Percentiles rank a stretch among this genome's conserved stretches.
These are phyloP conservation scores for Drosophila lutescens DNA, from an alignment of 2,888 invertebrate genomes.

Conservation along the genomic window DNA sequence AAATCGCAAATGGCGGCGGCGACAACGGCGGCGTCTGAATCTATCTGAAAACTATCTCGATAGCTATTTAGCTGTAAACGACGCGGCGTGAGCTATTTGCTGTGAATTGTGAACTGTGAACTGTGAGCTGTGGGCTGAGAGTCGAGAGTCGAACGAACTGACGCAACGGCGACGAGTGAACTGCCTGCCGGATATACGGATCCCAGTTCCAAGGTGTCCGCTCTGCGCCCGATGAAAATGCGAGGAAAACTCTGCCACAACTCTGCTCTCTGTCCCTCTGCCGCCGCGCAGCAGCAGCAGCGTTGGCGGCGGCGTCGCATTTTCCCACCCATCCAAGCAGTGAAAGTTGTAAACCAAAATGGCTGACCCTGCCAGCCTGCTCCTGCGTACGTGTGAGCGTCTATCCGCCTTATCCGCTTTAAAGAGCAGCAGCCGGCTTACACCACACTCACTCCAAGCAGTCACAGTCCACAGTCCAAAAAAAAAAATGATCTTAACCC, in stretches of 20 bases:
- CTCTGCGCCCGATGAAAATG: conserved; percentile 63
- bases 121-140: conserved; percentile 25
- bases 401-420: conserved; percentile 68
- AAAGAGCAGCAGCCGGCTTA: conserved; percentile 34
- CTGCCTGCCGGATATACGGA: conserved; percentile 58
- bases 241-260: conserved; percentile 70
- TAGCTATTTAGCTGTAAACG: conserved; percentile 26
- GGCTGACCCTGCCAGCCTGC: conserved; percentile 46
- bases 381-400: conserved; percentile 46
- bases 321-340: conserved; percentile 55
- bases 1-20: conserved; percentile 35
- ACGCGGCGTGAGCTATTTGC: conserved; percentile 3
- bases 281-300: conserved; percentile 18
- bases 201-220: conserved; percentile 55
- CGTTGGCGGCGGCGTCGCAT: conserved; percentile 43
- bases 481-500: neutral
- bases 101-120: conserved; percentile 6
- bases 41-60: conserved; percentile 28
- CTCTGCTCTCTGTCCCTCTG: conserved; percentile 28
- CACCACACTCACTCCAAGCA: conserved; percentile 22
- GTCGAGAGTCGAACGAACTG: conserved; percentile 69
- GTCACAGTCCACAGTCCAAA: neutral
- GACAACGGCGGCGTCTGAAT: conserved; percentile 14
- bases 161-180: conserved; percentile 76
- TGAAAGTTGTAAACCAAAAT: conserved; percentile 63